Conservation (phyloP, 2,888 invertebrate species). For the Platycheirus albimanus region DNA sequence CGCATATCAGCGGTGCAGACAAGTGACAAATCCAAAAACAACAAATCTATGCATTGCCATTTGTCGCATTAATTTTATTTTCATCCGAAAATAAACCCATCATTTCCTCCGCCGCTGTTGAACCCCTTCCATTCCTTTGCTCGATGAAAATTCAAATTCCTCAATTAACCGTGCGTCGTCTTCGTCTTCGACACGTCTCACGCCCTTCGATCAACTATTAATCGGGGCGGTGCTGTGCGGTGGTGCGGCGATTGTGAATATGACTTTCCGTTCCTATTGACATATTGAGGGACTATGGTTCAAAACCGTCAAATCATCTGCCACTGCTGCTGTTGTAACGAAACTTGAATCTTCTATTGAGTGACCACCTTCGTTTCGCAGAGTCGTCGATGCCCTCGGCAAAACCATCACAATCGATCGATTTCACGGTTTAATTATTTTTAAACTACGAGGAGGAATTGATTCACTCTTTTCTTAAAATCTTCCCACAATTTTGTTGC, state of each 20-base stretch:
- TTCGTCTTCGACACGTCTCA: too few species aligned
- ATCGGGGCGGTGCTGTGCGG: too few species aligned
- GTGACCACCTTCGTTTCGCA: slow-evolving; percentile 15
- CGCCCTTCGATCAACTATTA: slow-evolving; percentile 11
- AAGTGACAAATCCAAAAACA: slow-evolving; percentile 61
- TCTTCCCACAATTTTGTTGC: slow-evolving; percentile 68
- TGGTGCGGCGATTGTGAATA: too few species aligned
- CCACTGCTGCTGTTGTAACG: slow-evolving; percentile 38
- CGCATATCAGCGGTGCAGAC: slow-evolving; percentile 51
- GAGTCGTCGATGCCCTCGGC: slow-evolving; percentile 17
- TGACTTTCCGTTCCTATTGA: slow-evolving; percentile 62
- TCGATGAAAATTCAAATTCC: slow-evolving; percentile 27
- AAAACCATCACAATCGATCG: slow-evolving; percentile 50
- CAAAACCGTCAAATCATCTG: slow-evolving; percentile 59
- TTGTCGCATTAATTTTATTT: slow-evolving; percentile 43
- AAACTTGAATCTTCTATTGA: slow-evolving; percentile 30
- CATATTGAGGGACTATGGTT: slow-evolving; percentile 67
- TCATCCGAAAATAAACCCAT: slow-evolving; percentile 60
- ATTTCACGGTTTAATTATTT: slow-evolving; percentile 49
- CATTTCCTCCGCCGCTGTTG: slow-evolving; percentile 40
- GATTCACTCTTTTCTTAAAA: slow-evolving; percentile 52
- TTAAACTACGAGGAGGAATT: slow-evolving; percentile 41
- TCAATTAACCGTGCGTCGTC: slow-evolving; percentile 48
- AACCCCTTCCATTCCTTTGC: slow-evolving; percentile 35
- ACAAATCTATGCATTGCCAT: slow-evolving; percentile 45